Evolutionary conservation across 2,113 vertebrate genomes (phyloP).

Genomic region (Morone saxatilis): DNA sequence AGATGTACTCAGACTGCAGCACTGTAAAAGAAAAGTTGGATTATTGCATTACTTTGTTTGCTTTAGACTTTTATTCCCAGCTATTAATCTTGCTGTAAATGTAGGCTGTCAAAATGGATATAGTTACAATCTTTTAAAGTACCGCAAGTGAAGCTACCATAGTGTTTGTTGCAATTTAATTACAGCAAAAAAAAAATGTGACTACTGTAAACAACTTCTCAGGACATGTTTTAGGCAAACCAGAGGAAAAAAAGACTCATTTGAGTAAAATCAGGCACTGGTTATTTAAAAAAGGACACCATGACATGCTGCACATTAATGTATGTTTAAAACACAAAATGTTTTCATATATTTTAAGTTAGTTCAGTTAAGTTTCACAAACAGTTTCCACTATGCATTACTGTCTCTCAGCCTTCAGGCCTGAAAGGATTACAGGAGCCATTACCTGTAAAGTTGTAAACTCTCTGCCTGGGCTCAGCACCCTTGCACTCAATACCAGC

Average conservation of each 20-base stretch:
- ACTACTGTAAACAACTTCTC: background rate
- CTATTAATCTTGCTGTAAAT: conserved; percentile 66
- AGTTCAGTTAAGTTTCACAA: background rate
- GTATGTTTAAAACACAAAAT: background rate
- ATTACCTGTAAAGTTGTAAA: conserved; percentile 42
- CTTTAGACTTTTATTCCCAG: conserved; percentile 61
- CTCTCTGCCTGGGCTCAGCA: conserved; percentile 37
- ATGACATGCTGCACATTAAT: background rate
- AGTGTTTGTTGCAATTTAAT: conserved; percentile 56
- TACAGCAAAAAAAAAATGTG: conserved; percentile 12
- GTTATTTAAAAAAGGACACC: no score
- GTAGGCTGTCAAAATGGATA: conserved; percentile 48
- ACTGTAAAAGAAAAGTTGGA: conserved; percentile 70
- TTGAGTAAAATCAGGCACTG: background rate
- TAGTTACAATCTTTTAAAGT: conserved; percentile 45
- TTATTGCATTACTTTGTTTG: conserved; percentile 64
- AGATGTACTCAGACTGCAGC: conserved; percentile 52
- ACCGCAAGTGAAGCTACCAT: conserved; percentile 21
- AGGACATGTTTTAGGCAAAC: background rate
- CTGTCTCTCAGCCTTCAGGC: conserved; percentile 27
- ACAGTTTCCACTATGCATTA: background rate
- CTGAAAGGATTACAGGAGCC: conserved; percentile 28
- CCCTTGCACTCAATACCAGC: conserved; percentile 68
- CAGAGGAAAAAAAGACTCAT: background rate
- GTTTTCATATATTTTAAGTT: conserved; percentile 6